Evolutionary conservation across 92 coral and sea anemone species (phyloP), one percentile per base, ranked within the genome.

Genomic region (Actinostola sp.): DNA sequence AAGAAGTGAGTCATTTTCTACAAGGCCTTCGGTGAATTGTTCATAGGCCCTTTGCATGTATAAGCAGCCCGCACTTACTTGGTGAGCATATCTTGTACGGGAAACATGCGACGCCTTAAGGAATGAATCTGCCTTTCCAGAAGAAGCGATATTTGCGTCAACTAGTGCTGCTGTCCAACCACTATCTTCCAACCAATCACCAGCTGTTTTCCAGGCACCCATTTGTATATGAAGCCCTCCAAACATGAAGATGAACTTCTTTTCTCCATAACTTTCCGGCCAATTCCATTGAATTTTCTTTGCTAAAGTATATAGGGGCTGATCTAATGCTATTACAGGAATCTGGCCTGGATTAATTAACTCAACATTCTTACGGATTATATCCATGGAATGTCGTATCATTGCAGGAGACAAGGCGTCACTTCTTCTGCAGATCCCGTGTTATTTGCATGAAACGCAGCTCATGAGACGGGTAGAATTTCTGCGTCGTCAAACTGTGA

Each of bases 81-180:
- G 41, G 58, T 75, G 73, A 14, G 88, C 39, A 54, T 66, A 32
- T 43, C 58, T 52, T 68, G 63, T 27, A 17, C 67, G 67, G 23
- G 67, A 12, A 59, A 79, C 67, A 44, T 67, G 57, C 30, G 77
- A 17, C 23, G 81, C 82, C 50, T 85, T 85, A 55, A 85, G 15
- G 35, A 85, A 79, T n/a, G 86, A 85, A 52, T 79, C 89, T 14
- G 89, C 86, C 30, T 75, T 85, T 43, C 91, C 87, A 60, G 76
- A 30, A 12, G 89, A 56, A 21, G 75, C 80, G 27, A 79, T 75
- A 34, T 73, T 68, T 34, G 89, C 89, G 35, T 85, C 86, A 39
- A 65, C 86, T 54, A 78, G 63, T 38, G 65, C 89, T 12, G 70
- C 36, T 26, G 84, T 77, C 84, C 83, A 83, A 25, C 83, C 83